A percentile compares a stretch with the other conserved stretches of the same genome.
phyloP scores from a whole-genome alignment of 1,140 invertebrate species.

The Lepidurus arcticus region DNA sequence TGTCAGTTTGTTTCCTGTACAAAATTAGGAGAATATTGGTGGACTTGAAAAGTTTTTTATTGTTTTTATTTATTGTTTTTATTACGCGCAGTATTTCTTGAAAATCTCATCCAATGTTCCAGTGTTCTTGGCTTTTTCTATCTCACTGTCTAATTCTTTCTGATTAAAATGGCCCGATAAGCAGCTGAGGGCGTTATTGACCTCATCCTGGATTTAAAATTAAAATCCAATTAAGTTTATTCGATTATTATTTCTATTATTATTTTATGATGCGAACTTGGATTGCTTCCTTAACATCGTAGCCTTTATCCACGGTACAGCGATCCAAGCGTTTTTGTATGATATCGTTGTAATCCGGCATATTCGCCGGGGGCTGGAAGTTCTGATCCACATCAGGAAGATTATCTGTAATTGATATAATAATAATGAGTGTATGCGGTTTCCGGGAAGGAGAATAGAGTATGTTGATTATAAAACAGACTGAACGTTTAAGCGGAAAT shows the following conservation, averaged over 20 bases:
- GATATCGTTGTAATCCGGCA: background rate
- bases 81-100: constrained; percentile 53
- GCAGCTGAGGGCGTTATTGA: background rate
- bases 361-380: background rate
- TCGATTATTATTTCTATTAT: background rate
- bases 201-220: constrained; percentile 14
- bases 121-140: constrained; percentile 50
- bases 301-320: constrained; percentile 21
- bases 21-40: background rate
- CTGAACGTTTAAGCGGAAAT: background rate
- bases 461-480: background rate
- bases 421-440: background rate
- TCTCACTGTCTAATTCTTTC: constrained; percentile 49
- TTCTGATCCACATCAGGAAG: background rate
- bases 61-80: constrained; percentile 13
- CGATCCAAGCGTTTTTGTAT: background rate
- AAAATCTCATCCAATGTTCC: constrained; percentile 61
- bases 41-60: background rate
- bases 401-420: background rate
- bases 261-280: background rate
- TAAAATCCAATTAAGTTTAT: background rate
- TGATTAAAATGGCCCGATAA: constrained; percentile 24
- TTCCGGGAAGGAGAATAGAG: background rate
- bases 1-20: constrained; percentile 54
- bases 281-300: constrained; percentile 5